These are phyloP conservation scores for Tautogolabrus adspersus DNA, from an alignment of 2,113 vertebrate genomes.

Conservation along the genomic window DNA sequence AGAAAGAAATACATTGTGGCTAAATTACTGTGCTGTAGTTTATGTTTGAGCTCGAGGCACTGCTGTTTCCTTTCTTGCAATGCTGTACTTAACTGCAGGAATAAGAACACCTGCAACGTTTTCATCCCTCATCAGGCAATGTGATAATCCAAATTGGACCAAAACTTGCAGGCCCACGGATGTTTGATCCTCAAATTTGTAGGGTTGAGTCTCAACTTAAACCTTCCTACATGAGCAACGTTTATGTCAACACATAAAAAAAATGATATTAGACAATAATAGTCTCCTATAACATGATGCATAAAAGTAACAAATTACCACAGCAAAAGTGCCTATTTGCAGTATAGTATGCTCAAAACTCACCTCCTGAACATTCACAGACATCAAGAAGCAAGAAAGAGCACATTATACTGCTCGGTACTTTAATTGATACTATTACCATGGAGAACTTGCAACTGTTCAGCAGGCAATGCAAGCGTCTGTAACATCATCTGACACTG, in stretches of 20 bases:
- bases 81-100: constrained; percentile 46
- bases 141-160: constrained; percentile 16
- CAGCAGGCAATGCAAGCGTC: constrained; percentile 15
- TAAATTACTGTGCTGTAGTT: constrained; percentile 71
- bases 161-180: constrained; percentile 14
- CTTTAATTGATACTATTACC: neutral
- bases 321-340: neutral
- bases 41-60: constrained; percentile 61
- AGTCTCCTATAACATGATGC: neutral
- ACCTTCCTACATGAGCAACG: neutral
- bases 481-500: constrained; percentile 13
- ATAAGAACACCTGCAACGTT: constrained; percentile 41
- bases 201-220: constrained; percentile 10
- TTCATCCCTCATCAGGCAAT: constrained; percentile 47
- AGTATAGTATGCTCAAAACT: neutral
- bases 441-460: constrained; percentile 9
- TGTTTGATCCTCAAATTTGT: constrained; percentile 9
- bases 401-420: neutral
- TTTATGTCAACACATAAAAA: neutral
- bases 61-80: constrained; percentile 40
- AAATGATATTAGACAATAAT: neutral
- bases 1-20: constrained; percentile 67
- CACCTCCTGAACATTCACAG: neutral
- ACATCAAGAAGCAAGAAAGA: neutral
- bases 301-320: neutral